Evolutionary conservation across 2,888 invertebrate genomes (phyloP).

Genomic region (Acleris sparsana): DNA sequence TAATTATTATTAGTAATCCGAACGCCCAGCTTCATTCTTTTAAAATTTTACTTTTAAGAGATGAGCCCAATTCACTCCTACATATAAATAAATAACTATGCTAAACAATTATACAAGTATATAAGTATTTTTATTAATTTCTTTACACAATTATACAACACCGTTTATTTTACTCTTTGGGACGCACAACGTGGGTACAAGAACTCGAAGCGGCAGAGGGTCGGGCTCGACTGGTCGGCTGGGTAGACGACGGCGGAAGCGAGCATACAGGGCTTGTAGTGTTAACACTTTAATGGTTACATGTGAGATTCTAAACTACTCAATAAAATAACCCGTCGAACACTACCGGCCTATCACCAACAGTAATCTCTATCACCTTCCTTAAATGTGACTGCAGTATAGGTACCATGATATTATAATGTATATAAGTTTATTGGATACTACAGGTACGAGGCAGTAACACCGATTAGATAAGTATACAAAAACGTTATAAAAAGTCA

Average conservation of each 20-base stretch:
- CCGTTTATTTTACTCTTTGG: slow-evolving; percentile 80
- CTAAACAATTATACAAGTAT: slow-evolving; percentile 80
- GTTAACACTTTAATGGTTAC: slow-evolving; percentile 41
- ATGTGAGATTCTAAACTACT: slow-evolving; percentile 38
- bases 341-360: slow-evolving; percentile 13
- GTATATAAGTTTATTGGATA: slow-evolving; percentile 19
- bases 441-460: slow-evolving; percentile 24
- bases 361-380: neutral
- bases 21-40: slow-evolving; percentile 68
- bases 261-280: slow-evolving; percentile 43
- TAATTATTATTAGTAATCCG: slow-evolving; percentile 63
- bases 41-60: slow-evolving; percentile 78
- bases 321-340: slow-evolving; percentile 22
- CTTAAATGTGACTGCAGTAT: slow-evolving; percentile 1
- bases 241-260: slow-evolving; percentile 44
- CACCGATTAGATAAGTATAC: slow-evolving; percentile 44
- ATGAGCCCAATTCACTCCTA: slow-evolving; percentile 67
- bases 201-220: slow-evolving; percentile 52
- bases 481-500: slow-evolving; percentile 73
- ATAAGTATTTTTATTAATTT: slow-evolving; percentile 76
- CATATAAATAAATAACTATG: slow-evolving; percentile 78
- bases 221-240: slow-evolving; percentile 14
- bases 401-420: slow-evolving; percentile 3
- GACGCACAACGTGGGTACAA: slow-evolving; percentile 74
- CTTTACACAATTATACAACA: slow-evolving; percentile 81